Base-by-base conservation (phyloP, 2,888 invertebrate species). In the Lycia hirtaria region DNA sequence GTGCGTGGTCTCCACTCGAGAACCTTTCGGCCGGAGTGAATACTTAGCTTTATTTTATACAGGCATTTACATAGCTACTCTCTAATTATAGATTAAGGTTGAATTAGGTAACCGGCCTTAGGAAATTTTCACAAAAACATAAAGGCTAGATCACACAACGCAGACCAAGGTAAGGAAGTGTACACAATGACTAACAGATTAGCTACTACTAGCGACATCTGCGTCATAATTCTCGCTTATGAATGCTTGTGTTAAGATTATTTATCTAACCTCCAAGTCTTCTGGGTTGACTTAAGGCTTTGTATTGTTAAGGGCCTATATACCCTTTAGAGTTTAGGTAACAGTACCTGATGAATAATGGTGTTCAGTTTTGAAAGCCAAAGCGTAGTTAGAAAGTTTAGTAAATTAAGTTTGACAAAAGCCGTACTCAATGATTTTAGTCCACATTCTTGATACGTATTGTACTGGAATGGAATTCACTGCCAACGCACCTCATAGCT, bases 241-340 rank as follows among this genome's bases (percentile, higher is more conserved):
- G 60, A 65, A 65, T 65, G 35, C 54, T 24, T 22, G 45, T 56
- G 51, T 56, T 38, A 65, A 52, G 45, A 55, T 55, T 65, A 61
- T 61, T 61, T 65, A 65, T 65, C 50, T 50, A 44, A 14, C 10
- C 17, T 60, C 38, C 22, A n/a, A 32, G 19, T 17, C 45, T 54
- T 47, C 51, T 20, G 47, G 45, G 54, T 48, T 63, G 60, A 63
- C 60, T 60, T 62, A 60, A 37, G 33, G 40, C 41, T 41, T 48
- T 15, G 30, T 30, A 22, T 24, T 26, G 38, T 45, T 38, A 28
- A 43, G 22, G 32, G 33, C 28, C 12, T 43, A 19, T n/a, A n/a
- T n/a, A n/a, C n/a, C 52, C 44, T 53, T 44, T 45, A 45, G 22
- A 38, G 44, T 30, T 17, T n/a, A n/a, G n/a, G n/a, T n/a, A 17